phyloP scores from a whole-genome alignment of 1,140 invertebrate genomes.

The Brachionus rubens region DNA sequence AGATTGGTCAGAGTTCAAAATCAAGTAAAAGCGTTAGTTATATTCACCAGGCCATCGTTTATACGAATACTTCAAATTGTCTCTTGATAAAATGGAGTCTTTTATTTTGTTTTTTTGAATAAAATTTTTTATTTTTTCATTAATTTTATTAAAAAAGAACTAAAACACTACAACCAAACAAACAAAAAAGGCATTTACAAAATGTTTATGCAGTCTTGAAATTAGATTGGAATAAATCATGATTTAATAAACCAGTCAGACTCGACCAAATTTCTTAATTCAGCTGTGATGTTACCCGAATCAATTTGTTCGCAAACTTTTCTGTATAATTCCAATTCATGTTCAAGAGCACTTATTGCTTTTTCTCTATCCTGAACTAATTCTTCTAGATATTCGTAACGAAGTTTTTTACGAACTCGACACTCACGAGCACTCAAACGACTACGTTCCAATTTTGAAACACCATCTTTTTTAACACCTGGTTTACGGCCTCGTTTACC shows the following conservation, averaged over 20 bases:
- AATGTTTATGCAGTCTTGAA: too few species aligned
- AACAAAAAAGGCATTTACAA: too few species aligned
- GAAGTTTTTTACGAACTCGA: conserved; percentile 87
- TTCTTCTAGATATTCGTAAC: conserved; percentile 95
- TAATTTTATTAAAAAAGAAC: too few species aligned
- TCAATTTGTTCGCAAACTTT: conserved; percentile 41
- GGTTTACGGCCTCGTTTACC: conserved; percentile 45
- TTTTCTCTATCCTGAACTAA: conserved; percentile 86
- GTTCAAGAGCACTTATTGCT: conserved; percentile 81
- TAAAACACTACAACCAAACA: too few species aligned
- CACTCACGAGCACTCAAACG: conserved; percentile 94
- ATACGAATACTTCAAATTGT: too few species aligned
- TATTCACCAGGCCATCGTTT: too few species aligned
- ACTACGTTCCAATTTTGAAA: conserved; percentile 88
- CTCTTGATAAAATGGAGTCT: too few species aligned
- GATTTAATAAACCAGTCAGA: conserved; percentile 40
- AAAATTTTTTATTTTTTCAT: too few species aligned
- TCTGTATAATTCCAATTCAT: conserved; percentile 67
- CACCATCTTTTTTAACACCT: conserved; percentile 81
- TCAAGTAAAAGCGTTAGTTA: too few species aligned
- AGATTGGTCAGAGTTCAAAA: too few species aligned
- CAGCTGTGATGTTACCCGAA: conserved; percentile 6
- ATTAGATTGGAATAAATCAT: neutral
- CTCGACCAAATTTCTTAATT: conserved; percentile 24
- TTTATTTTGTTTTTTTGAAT: too few species aligned